Conservation (phyloP, 2,797 vertebrate species). For the Odontamblyopus lacepedii region DNA sequence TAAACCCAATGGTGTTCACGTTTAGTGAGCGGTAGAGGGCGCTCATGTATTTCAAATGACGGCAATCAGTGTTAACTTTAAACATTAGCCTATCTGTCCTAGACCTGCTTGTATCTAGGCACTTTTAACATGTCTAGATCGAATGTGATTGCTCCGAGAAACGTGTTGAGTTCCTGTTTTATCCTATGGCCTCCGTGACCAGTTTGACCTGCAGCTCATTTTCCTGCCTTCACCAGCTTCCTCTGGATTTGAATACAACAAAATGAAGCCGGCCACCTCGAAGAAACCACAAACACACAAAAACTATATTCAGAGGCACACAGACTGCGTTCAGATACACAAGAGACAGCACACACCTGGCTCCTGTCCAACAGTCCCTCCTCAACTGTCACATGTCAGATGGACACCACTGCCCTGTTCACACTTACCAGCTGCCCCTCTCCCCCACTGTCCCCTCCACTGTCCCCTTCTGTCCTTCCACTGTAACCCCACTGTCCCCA, state of each 20-base stretch:
- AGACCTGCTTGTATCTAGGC: no score
- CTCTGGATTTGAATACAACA: constrained; percentile 70
- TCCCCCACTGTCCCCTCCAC: background rate
- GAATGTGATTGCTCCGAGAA: background rate
- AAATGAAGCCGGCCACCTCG: constrained; percentile 44
- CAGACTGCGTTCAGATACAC: no score
- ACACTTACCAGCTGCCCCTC: no score
- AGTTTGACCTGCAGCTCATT: constrained; percentile 69
- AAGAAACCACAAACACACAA: constrained; percentile 12
- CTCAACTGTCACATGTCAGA: no score
- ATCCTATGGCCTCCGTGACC: constrained; percentile 16
- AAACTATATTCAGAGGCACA: background rate
- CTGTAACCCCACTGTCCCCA: no score
- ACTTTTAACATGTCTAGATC: background rate
- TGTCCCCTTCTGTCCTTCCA: no score
- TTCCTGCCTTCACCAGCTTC: constrained; percentile 62
- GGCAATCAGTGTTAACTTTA: no score
- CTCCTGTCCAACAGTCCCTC: background rate
- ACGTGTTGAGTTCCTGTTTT: background rate
- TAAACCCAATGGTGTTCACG: background rate
- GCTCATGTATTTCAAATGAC: constrained; percentile 54
- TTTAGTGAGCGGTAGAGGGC: constrained; percentile 62
- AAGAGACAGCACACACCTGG: no score
- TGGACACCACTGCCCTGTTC: no score
- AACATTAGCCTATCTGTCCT: no score